Evolutionary conservation across 2,113 vertebrate species (phyloP).

Genomic region (Eurypyga helias): DNA sequence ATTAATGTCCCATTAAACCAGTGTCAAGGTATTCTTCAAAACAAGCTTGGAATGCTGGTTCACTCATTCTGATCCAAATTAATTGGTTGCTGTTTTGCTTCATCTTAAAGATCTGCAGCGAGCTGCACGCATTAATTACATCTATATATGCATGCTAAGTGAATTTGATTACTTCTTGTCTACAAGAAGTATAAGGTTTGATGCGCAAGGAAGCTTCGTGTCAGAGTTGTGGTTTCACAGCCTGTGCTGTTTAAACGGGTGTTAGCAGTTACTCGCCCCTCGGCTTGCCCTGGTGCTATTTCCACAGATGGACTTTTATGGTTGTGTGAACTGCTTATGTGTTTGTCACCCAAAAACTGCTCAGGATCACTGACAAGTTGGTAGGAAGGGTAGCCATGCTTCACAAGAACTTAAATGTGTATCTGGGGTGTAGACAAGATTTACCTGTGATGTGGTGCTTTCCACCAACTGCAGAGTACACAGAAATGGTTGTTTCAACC

Average conservation of each 20-base stretch:
- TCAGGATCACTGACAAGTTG: fast-evolving
- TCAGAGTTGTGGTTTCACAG: background rate
- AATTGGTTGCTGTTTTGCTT: background rate
- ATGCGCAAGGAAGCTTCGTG: background rate
- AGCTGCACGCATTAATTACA: background rate
- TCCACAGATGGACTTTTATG: too few species aligned
- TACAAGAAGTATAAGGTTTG: background rate
- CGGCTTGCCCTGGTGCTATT: fast-evolving
- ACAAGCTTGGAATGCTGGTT: background rate
- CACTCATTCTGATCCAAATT: background rate
- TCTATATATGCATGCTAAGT: background rate
- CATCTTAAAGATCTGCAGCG: background rate
- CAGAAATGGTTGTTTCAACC: fast-evolving
- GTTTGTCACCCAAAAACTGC: background rate
- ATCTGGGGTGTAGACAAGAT: too few species aligned
- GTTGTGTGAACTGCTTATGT: background rate
- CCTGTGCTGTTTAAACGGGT: background rate
- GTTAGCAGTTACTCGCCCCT: background rate
- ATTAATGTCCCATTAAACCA: background rate
- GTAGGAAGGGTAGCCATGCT: background rate
- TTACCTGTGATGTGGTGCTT: background rate
- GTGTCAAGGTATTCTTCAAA: background rate
- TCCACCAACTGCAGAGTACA: too few species aligned
- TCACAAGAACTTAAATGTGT: background rate
- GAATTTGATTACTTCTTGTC: background rate